A percentile compares a stretch with the other conserved stretches of the same genome.
Conservation (phyloP, 1,140 invertebrate species). For the Macrobrachium nipponense region DNA sequence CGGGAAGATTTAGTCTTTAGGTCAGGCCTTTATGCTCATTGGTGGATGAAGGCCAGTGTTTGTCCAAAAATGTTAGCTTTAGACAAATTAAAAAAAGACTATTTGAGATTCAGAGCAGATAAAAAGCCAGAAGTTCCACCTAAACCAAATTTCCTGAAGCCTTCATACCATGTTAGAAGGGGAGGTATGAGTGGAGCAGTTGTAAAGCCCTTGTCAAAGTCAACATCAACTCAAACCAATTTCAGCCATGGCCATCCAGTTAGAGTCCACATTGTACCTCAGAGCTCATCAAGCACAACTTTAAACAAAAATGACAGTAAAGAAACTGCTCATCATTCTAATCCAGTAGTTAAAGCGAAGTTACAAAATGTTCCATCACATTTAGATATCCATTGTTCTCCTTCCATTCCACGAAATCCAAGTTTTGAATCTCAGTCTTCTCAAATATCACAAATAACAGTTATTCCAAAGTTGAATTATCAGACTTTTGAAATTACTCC, state of each 20-base stretch:
- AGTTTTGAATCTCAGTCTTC: conserved; percentile 59
- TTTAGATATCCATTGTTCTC: conserved; percentile 22
- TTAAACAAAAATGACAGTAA: background rate
- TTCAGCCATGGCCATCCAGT: conserved; percentile 14
- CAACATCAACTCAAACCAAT: conserved; percentile 41
- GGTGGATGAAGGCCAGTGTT: conserved; percentile 84
- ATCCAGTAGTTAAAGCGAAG: conserved; percentile 10
- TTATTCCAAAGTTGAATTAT: conserved; percentile 23
- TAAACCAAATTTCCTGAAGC: conserved; percentile 45
- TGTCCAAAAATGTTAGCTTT: conserved; percentile 47
- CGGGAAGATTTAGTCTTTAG: conserved; percentile 72
- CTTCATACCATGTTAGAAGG: conserved; percentile 48
- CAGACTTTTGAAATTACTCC: background rate
- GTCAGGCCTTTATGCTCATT: conserved; percentile 88
- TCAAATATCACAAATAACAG: conserved; percentile 55
- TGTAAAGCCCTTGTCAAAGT: conserved; percentile 22
- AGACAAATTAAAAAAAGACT: conserved; percentile 33
- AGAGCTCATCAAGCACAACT: background rate
- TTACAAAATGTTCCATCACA: conserved; percentile 21
- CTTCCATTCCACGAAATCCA: conserved; percentile 42
- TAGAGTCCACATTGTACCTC: conserved; percentile 1
- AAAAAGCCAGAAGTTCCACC: conserved; percentile 48
- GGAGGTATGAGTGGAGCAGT: conserved; percentile 28
- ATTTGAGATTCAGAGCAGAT: conserved; percentile 32
- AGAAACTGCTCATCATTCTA: background rate